Base-by-base conservation (phyloP, 2,888 invertebrate genomes). In the Sarcophaga variegata region DNA sequence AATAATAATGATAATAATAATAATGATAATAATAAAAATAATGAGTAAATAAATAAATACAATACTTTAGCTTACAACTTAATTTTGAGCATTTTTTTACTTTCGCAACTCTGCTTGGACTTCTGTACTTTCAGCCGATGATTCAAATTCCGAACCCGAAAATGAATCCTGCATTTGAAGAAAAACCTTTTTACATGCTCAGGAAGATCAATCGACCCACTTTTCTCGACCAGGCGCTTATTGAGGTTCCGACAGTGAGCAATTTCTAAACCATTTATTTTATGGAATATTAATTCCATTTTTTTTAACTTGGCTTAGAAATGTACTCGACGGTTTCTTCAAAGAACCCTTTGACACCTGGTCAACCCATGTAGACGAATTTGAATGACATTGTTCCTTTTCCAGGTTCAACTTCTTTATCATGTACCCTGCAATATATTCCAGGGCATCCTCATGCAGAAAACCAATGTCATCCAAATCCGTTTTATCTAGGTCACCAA, bases 131-230 rank as follows among this genome's bases (percentile, higher is more conserved):
- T 67, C 12, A 76, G 6, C 2, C 59, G 54, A 4, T 25, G 6
- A 60, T 70, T 78, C 17, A 78, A 49, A 20, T 70, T 6, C 1
- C 37, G 27, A 1, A 77, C 20, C 5, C 77, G 60, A 25, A 77
- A 69, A 47, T 77, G 22, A n/a, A 77, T 77, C 22, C 77, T 10
- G 59, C 66, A 76, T 20, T 67, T 76, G 20, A 27, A 59, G n/a
- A 76, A 76, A 2, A 76, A 45, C 1, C 14, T 4, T 67, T 67
- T 59, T 12, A 66, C 20, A 5, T 54, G 66, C 4, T 78, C 6
- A 8, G 69, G 25, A 11, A 78, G 14, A 5, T 69, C 60, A 10
- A 74, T 12, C 2, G 5, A 12, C 22, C 17, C 20, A 17, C 74
- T 69, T 6, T 59, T 5, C 10, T 67, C 47, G 1, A 69, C 6